Conservation (phyloP, 2,797 vertebrate genomes). For the Xiphophorus birchmanni region DNA sequence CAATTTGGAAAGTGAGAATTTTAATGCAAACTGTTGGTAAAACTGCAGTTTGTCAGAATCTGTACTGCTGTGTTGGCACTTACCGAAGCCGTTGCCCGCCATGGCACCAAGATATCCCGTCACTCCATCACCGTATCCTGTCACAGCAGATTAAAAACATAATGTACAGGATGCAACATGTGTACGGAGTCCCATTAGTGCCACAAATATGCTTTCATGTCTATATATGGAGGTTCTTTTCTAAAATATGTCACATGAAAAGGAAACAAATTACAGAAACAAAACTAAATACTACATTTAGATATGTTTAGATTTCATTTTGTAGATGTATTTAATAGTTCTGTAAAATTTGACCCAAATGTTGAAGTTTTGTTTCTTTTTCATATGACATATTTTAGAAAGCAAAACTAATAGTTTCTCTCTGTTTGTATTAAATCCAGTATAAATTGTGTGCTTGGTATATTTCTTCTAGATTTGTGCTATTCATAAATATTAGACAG, state of each 20-base stretch:
- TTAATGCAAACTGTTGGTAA: background rate
- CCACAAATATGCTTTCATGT: too few relatives aligned
- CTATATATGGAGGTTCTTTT: too few relatives aligned
- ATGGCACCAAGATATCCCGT: slow-evolving; percentile 61
- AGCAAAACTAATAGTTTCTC: too few relatives aligned
- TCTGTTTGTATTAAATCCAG: background rate
- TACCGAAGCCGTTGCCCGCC: slow-evolving; percentile 65
- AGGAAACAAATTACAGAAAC: too few relatives aligned
- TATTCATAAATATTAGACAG: background rate
- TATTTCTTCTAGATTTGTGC: background rate
- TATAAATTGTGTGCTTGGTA: background rate
- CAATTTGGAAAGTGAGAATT: background rate
- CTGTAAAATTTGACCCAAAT: too few relatives aligned
- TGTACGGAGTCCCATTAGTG: too few relatives aligned
- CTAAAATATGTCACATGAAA: too few relatives aligned
- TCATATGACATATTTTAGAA: background rate
- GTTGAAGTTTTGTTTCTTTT: too few relatives aligned
- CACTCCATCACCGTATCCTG: slow-evolving; percentile 67
- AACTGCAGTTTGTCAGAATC: background rate
- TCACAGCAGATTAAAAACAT: slow-evolving; percentile 20
- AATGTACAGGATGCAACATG: background rate
- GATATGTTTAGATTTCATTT: too few relatives aligned
- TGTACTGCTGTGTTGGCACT: slow-evolving; percentile 13
- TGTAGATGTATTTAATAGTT: background rate
- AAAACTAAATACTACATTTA: too few relatives aligned